Evolutionary conservation across 2,113 vertebrate species (phyloP), one percentile per base, ranked within the genome.

Genomic region (Dasyprocta punctata): DNA sequence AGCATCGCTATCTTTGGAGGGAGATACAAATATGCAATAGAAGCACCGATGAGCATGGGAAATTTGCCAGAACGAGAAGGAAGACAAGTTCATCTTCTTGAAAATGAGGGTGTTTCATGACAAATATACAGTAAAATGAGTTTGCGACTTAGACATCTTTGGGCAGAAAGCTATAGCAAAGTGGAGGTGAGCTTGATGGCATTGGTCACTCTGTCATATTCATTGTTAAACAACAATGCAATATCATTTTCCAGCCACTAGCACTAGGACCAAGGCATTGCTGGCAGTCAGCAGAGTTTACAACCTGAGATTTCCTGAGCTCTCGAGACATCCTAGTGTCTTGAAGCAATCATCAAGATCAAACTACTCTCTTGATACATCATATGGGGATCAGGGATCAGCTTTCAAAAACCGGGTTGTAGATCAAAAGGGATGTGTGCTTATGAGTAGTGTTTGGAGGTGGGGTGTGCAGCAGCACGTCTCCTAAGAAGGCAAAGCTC

Each of bases 61-160:
- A 54, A 85, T 52, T 84, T 36, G 33, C 7, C 41, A 41, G 19
- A 61, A 84, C 5, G 11, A 7, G 41, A 86, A 85, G 73, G 54
- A 87, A 89, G 58, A 83, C 14, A 96, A 84, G 20, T 49, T 16
- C 49, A 5, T 41, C 85, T 86, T 10, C 67, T 84, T 92, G 22
- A 87, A 88, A 86, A n/a, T 93, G 67, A 93, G 44, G n/a, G 22
- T 44, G 6, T 93, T 95, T 83, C 28, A 24, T 89, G 44, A 73
- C 38, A 60, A 30, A 65, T 30, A 36, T 38, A 56, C 82, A 77
- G n/a, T 47, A 65, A 65, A 77, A 88, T 78, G 10, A 83, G 6
- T 92, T 88, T 96, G 19, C 61, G 77, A 65, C 44, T 83, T 93
- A 77, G 13, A 60, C 73, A n/a, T 1, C 36, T 82, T 83, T 60